A percentile compares a stretch with the other conserved stretches of the same genome.
Evolutionary conservation across 2,113 vertebrate species (phyloP).

Genomic region (Peromyscus polionotus): DNA sequence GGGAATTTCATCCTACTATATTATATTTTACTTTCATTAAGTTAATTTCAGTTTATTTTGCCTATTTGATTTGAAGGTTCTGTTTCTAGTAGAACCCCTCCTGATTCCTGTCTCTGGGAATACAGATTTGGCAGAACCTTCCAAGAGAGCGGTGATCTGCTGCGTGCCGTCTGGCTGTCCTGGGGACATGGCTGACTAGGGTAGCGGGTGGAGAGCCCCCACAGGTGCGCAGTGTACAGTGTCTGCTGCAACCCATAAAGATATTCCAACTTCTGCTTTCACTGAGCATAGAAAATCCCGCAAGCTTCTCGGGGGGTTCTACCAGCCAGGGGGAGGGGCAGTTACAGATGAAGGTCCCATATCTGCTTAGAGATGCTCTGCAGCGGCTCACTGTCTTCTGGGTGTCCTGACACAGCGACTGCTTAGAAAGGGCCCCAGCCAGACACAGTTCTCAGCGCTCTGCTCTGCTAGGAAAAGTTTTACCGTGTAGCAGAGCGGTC

Average conservation of each 20-base stretch:
- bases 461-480: background rate
- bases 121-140: background rate
- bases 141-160: background rate
- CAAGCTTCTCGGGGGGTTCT: background rate
- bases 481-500: background rate
- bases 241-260: background rate
- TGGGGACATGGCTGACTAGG: background rate
- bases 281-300: conserved; percentile 5
- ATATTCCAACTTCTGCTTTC: background rate
- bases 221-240: background rate
- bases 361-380: background rate
- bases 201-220: background rate
- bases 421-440: background rate
- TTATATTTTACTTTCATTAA: too few relatives aligned
- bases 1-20: background rate
- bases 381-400: background rate
- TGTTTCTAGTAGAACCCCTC: background rate
- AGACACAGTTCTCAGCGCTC: background rate
- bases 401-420: background rate
- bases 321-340: background rate
- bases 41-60: background rate
- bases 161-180: background rate
- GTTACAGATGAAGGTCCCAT: background rate
- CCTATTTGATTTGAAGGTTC: background rate
- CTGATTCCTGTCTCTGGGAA: background rate